These are phyloP conservation scores for Istiophorus platypterus DNA, from an alignment of 2,113 vertebrate species.

Conservation along the genomic window DNA sequence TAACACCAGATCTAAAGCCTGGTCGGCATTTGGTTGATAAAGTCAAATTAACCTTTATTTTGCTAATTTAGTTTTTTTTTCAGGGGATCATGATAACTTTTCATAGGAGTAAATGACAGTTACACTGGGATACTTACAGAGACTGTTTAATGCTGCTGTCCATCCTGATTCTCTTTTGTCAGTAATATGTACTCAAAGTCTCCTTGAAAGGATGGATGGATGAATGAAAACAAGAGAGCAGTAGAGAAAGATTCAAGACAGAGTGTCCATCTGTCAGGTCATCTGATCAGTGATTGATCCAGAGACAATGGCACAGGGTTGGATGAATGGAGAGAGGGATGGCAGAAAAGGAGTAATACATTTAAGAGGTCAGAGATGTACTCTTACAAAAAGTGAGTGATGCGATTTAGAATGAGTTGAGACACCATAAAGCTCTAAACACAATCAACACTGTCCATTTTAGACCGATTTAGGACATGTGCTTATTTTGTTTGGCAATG, in stretches of 20 bases:
- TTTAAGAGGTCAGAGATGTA: slow-evolving; percentile 77
- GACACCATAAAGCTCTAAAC: slow-evolving; percentile 52
- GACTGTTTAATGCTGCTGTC: slow-evolving; percentile 38
- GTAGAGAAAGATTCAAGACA: slow-evolving; percentile 30
- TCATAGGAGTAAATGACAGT: slow-evolving; percentile 6
- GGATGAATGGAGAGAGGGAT: slow-evolving; percentile 61
- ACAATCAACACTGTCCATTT: slow-evolving; percentile 53
- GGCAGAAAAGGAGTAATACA: slow-evolving; percentile 55
- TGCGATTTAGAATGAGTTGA: slow-evolving; percentile 70
- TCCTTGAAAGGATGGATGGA: slow-evolving; percentile 35
- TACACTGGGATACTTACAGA: background rate
- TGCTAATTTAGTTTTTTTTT: background rate
- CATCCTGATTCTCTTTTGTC: slow-evolving; percentile 47
- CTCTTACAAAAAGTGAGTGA: slow-evolving; percentile 69
- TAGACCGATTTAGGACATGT: slow-evolving; percentile 7
- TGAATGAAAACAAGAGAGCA: slow-evolving; percentile 8
- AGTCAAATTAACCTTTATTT: background rate
- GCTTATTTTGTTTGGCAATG: slow-evolving; percentile 26
- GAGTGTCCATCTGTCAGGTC: slow-evolving; percentile 71
- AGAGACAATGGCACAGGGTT: slow-evolving; percentile 49
- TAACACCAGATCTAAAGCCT: background rate
- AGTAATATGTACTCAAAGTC: slow-evolving; percentile 26
- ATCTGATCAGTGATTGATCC: slow-evolving; percentile 62
- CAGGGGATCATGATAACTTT: background rate
- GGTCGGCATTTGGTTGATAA: background rate